Percentiles rank a stretch among this genome's conserved stretches.
phyloP scores from a whole-genome alignment of 2,888 invertebrate genomes.

The Caenorhabditis plicata region DNA sequence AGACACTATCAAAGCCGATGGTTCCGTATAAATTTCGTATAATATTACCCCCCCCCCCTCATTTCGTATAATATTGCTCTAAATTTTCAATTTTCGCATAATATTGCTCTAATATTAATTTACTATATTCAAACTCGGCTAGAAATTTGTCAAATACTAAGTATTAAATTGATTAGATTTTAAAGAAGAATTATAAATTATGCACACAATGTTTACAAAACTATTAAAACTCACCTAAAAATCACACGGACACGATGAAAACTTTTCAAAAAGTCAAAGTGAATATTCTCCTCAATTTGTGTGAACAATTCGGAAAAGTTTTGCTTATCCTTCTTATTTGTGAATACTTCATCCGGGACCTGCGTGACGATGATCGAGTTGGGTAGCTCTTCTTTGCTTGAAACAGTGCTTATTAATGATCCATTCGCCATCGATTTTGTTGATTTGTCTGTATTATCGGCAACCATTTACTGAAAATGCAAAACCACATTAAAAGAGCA shows the following conservation, averaged over 20 bases:
- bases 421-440: slow-evolving; percentile 28
- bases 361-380: slow-evolving; percentile 63
- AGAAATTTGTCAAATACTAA: no score
- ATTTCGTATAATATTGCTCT: no score
- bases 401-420: slow-evolving; percentile 29
- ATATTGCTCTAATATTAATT: no score
- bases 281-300: slow-evolving; percentile 79
- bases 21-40: no score
- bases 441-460: slow-evolving; percentile 28
- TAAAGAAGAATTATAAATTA: no score
- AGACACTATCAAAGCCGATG: no score
- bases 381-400: slow-evolving; percentile 60
- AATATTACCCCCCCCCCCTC: no score
- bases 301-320: slow-evolving; percentile 82
- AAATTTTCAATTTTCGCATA: no score
- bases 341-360: slow-evolving; percentile 55
- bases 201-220: no score
- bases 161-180: no score
- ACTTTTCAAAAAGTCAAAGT: slow-evolving; percentile 92
- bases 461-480: slow-evolving; percentile 19
- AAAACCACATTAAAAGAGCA: not conserved
- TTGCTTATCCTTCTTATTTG: slow-evolving; percentile 47
- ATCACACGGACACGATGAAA: slow-evolving; percentile 70
- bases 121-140: no score
- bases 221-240: slow-evolving; percentile 35